phyloP scores from a whole-genome alignment of 1,140 invertebrate genomes.

The Eubasilissa regina region DNA sequence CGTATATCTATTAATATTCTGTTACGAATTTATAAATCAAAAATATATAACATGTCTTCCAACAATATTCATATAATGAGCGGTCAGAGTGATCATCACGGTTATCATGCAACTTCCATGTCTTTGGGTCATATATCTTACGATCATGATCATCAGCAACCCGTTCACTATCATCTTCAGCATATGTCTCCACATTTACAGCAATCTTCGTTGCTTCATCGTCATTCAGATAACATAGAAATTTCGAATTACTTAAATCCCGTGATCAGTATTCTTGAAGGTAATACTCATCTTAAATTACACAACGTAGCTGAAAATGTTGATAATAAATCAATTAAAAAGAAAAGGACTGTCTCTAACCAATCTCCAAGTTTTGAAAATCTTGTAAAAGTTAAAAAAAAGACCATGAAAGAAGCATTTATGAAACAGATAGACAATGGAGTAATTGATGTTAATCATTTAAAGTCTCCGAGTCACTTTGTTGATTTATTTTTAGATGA shows the following conservation, averaged over 20 bases:
- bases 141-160: slow-evolving; percentile 16
- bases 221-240: neutral
- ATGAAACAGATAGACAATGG: neutral
- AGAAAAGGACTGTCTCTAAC: slow-evolving; percentile 18
- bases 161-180: slow-evolving; percentile 14
- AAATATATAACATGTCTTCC: slow-evolving; percentile 8
- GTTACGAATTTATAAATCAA: slow-evolving; percentile 22
- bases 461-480: slow-evolving; percentile 39
- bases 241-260: slow-evolving; percentile 1
- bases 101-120: slow-evolving; percentile 12
- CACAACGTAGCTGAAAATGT: slow-evolving; percentile 4
- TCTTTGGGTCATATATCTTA: slow-evolving; percentile 15
- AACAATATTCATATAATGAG: slow-evolving; percentile 23
- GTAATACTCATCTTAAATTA: neutral
- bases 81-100: slow-evolving; percentile 24
- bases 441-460: neutral
- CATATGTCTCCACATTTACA: slow-evolving; percentile 16
- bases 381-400: slow-evolving; percentile 11
- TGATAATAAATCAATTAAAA: slow-evolving; percentile 9
- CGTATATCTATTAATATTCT: neutral
- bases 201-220: slow-evolving; percentile 3
- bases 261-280: neutral
- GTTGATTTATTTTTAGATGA: slow-evolving; percentile 51
- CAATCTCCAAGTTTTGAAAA: slow-evolving; percentile 10
- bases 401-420: slow-evolving; percentile 14